Base-by-base conservation (phyloP, 2,797 vertebrate genomes). In the Poecilia wingei region DNA sequence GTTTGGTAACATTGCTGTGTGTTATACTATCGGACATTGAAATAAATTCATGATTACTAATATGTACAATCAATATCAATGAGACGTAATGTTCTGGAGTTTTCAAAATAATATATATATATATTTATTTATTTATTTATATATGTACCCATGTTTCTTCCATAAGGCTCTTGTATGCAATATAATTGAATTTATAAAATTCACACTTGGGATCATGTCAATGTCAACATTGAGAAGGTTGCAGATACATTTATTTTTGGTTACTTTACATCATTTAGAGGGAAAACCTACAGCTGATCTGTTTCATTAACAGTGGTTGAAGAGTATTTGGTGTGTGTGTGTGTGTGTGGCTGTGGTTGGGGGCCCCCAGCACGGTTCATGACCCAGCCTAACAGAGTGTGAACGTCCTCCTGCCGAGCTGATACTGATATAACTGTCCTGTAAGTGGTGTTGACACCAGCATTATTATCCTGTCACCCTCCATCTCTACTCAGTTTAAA, bases 391-490 rank as follows among this genome's bases (percentile, higher is more conserved):
- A 95, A 94, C 93, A 94, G 91, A 93, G 93, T 94, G 94, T 94
- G 93, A 94, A 94, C 79, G 85, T 91, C 89, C 89, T 91, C 93
- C 93, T 70, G 91, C 91, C 77, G 92, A 92, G 93, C 87, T 93
- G 93, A 94, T 94, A 95, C 87, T 94, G 93, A 95, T 95, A 94
- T 93, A 94, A 94, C 92, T 94, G 90, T 93, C 91, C 89, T 87
- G 92, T 94, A 94, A 94, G 92, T 93, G 93, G 93, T 94, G 94
- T 93, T 94, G 94, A 95, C 93, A 94, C 89, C 93, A 69, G 89
- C 90, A 93, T 95, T 93, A 95, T 94, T 93, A 94, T 90, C 92
- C 93, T 94, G 94, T 94, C 93, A 95, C 92, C 93, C 90, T 94
- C 86, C 93, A 94, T 95, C 90, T 93, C 89, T 82, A 90, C 92